Conservation (phyloP, 2,888 invertebrate species). For the Torymus aiolomorphi region DNA sequence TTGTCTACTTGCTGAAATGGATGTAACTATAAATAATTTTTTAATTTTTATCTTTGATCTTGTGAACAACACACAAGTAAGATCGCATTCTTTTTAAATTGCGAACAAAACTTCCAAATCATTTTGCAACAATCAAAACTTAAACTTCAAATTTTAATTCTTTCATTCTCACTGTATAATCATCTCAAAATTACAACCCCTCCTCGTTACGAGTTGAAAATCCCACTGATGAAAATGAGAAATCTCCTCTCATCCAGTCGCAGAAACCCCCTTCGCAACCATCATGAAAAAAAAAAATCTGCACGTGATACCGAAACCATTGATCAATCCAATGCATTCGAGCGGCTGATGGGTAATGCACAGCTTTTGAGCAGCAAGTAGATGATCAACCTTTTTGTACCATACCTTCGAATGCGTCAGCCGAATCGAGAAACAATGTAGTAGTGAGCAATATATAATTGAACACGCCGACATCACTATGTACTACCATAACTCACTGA, state of each 20-base stretch:
- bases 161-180: not conserved
- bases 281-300: constrained; percentile 31
- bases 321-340: constrained; percentile 43
- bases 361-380: constrained; percentile 55
- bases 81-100: no score
- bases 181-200: not conserved
- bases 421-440: constrained; percentile 6
- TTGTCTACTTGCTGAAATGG: no score
- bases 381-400: constrained; percentile 15
- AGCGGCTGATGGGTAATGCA: constrained; percentile 54
- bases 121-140: not conserved
- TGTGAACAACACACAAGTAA: no score
- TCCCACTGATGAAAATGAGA: no score
- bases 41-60: no score
- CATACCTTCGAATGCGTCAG: constrained; percentile 26
- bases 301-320: constrained; percentile 46
- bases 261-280: constrained; percentile 12
- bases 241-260: constrained; percentile 30
- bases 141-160: not conserved
- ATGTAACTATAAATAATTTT: no score
- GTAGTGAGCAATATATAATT: constrained; percentile 4
- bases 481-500: constrained; percentile 18
- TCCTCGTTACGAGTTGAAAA: constrained; percentile 11
- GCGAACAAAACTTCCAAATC: not conserved
- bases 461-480: constrained; percentile 16